Evolutionary conservation across 2,797 vertebrate genomes (phyloP).

Genomic region (Capromys pilorides): DNA sequence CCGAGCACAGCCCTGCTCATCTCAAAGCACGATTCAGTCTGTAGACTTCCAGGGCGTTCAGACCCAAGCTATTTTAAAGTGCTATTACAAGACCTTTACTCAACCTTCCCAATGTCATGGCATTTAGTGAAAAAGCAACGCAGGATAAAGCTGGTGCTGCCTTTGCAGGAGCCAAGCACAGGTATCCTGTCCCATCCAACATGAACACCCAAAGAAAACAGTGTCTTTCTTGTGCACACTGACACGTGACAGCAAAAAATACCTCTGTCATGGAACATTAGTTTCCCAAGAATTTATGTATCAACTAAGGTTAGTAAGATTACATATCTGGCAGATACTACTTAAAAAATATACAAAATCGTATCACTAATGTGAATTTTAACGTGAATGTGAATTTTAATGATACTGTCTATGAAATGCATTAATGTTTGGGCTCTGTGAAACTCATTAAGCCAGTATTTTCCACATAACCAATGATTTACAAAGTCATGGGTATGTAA

Average conservation of each 20-base stretch:
- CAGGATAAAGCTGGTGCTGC: neutral
- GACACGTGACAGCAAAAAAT: neutral
- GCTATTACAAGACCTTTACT: neutral
- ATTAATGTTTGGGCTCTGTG: neutral
- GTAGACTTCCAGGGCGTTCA: neutral
- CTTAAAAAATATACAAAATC: slow-evolving; percentile 31
- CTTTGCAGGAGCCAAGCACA: neutral
- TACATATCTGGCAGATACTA: neutral
- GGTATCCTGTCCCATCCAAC: neutral
- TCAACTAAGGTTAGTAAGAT: slow-evolving; percentile 6
- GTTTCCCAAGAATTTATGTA: neutral
- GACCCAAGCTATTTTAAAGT: neutral
- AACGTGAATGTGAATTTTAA: neutral
- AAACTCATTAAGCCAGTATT: neutral
- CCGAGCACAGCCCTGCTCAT: neutral
- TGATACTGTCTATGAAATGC: neutral
- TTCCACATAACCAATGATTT: slow-evolving; percentile 28
- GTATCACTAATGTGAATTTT: neutral
- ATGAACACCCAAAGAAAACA: neutral
- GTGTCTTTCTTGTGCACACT: neutral
- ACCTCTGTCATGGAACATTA: neutral
- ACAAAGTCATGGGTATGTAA: neutral
- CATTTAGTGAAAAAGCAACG: neutral
- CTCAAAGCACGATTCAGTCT: neutral
- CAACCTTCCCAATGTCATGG: neutral